Conservation (phyloP, 2,797 vertebrate species). For the Naso thynnoides region DNA sequence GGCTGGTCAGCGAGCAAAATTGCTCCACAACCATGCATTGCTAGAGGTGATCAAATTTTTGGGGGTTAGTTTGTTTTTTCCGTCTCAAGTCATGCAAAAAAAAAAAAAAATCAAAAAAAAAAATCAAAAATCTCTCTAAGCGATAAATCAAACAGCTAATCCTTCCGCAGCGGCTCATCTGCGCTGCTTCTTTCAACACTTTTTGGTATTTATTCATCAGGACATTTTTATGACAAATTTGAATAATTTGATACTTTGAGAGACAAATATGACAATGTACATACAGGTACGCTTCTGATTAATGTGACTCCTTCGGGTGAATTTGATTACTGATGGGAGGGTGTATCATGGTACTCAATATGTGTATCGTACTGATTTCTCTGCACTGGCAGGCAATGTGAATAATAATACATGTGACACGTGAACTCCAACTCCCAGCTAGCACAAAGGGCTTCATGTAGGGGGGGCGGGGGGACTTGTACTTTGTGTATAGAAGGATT, state of each 20-base stretch:
- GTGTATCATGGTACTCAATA: conserved; percentile 72
- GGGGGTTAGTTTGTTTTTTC: conserved; percentile 60
- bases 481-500: conserved; percentile 99
- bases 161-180: conserved; percentile 87
- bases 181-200: conserved; percentile 86
- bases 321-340: conserved; percentile 83
- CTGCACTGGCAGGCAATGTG: conserved; percentile 94
- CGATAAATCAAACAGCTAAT: conserved; percentile 82
- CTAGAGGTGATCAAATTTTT: conserved; percentile 53
- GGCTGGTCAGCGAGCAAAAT: conserved; percentile 41
- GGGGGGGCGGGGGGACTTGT: conserved; percentile 86
- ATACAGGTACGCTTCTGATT: conserved; percentile 86
- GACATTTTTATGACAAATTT: conserved; percentile 80
- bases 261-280: conserved; percentile 87
- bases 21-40: conserved; percentile 43
- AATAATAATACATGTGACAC: conserved; percentile 81
- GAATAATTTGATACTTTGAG: conserved; percentile 74
- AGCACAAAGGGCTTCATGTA: conserved; percentile 95
- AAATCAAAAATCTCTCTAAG: conserved; percentile 27
- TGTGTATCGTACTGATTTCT: conserved; percentile 91
- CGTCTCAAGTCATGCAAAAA: conserved; percentile 85
- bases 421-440: conserved; percentile 90
- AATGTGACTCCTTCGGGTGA: conserved; percentile 68
- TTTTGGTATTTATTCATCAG: conserved; percentile 95
- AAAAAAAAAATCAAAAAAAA: background rate